Conservation (phyloP, 2,888 invertebrate species). For the Glomeris marginata region DNA sequence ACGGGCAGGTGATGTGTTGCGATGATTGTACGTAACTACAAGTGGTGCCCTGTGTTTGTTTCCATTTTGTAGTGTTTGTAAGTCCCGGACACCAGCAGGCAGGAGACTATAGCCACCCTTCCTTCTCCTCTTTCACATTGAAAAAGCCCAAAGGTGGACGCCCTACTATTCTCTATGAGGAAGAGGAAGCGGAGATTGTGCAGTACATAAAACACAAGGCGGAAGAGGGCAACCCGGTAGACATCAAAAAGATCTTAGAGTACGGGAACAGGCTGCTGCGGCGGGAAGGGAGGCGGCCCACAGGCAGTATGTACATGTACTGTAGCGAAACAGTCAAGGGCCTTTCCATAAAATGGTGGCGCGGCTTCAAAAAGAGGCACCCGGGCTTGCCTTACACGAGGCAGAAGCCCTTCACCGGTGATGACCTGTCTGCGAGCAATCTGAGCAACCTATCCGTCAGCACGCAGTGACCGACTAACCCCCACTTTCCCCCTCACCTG, state of each 20-base stretch:
- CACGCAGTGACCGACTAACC: neutral
- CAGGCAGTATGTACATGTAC: conserved; percentile 16
- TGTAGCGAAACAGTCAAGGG: conserved; percentile 16
- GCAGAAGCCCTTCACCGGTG: conserved; percentile 11
- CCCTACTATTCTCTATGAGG: conserved; percentile 16
- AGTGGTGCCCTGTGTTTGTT: conserved; percentile 1
- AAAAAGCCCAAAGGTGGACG: conserved; percentile 17
- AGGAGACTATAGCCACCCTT: conserved; percentile 8
- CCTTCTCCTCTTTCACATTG: conserved; percentile 7
- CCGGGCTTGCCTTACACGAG: conserved; percentile 16
- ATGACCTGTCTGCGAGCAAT: neutral
- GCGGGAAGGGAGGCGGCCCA: conserved; percentile 15
- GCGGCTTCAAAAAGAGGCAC: conserved; percentile 17
- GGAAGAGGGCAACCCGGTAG: conserved; percentile 15
- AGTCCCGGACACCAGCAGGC: conserved; percentile 11
- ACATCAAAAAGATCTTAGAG: conserved; percentile 15
- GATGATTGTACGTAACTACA: too few relatives aligned
- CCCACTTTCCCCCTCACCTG: neutral
- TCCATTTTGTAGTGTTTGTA: conserved; percentile 16
- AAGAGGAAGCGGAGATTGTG: conserved; percentile 17
- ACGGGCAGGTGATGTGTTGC: too few relatives aligned
- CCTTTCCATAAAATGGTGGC: conserved; percentile 16
- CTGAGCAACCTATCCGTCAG: conserved; percentile 7
- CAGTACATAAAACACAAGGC: conserved; percentile 13
- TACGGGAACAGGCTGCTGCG: conserved; percentile 15